phyloP scores from a whole-genome alignment of 2,113 vertebrate species.

The Mellivora capensis region DNA sequence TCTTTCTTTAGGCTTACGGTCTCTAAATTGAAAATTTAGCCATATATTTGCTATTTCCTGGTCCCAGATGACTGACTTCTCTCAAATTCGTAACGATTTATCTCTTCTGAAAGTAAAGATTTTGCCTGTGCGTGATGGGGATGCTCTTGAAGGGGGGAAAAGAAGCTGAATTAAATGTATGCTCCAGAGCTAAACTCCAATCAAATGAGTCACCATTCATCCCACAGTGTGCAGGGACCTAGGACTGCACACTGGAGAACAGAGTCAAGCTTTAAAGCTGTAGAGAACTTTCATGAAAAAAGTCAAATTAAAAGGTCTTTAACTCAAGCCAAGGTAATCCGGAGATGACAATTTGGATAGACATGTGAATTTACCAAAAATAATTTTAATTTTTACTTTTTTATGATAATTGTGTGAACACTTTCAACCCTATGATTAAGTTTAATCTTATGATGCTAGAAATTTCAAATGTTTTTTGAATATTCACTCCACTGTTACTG shows the following conservation, averaged over 20 bases:
- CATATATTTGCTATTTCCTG: not conserved
- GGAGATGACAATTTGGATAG: not conserved
- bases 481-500: constrained; percentile 17
- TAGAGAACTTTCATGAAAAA: not conserved
- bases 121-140: constrained; percentile 6
- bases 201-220: not conserved
- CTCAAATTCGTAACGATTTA: constrained; percentile 34
- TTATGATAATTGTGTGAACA: not conserved
- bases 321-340: not conserved
- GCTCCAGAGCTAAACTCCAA: not conserved
- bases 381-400: not conserved
- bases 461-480: constrained; percentile 7
- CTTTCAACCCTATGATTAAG: not conserved
- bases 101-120: constrained; percentile 39
- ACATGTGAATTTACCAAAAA: constrained; percentile 11
- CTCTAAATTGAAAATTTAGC: not conserved
- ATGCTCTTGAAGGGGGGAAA: not conserved
- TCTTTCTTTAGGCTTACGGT: not conserved
- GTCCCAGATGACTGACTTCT: not conserved
- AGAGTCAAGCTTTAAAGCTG: not conserved
- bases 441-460: not conserved
- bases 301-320: not conserved
- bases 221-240: not conserved
- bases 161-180: constrained; percentile 15
- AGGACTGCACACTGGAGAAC: not conserved